These are phyloP conservation scores for Sialia sialis DNA, from an alignment of 2,113 vertebrate genomes.

Conservation along the genomic window DNA sequence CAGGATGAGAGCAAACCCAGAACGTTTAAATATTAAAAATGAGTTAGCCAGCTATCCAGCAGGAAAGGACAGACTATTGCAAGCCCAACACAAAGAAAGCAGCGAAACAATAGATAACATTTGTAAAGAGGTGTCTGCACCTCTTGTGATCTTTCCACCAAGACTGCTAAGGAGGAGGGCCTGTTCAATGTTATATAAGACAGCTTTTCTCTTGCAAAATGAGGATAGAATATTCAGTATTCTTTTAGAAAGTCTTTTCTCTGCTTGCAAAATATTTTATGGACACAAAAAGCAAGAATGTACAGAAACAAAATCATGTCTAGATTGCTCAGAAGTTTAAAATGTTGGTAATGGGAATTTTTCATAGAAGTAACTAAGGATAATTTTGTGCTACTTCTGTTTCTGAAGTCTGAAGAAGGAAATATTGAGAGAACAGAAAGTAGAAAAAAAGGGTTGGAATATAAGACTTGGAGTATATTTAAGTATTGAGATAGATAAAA, in stretches of 20 bases:
- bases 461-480: neutral
- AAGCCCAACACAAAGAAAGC: constrained; percentile 33
- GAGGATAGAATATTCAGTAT: neutral
- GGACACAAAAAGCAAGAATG: neutral
- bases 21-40: constrained; percentile 50
- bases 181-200: neutral
- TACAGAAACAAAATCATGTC: neutral
- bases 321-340: neutral
- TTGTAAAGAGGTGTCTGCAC: neutral
- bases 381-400: neutral
- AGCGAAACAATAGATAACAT: constrained; percentile 34
- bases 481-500: neutral
- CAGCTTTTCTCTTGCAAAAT: neutral
- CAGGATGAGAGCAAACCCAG: constrained; percentile 53
- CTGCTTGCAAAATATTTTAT: neutral
- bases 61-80: neutral
- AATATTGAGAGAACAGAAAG: neutral
- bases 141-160: neutral
- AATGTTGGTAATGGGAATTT: neutral
- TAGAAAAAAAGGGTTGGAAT: neutral
- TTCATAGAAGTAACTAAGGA: neutral
- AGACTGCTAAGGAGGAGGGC: neutral
- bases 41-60: neutral
- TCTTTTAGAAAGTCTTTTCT: neutral
- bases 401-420: neutral